These are phyloP conservation scores for Tuberolachnus salignus DNA, from an alignment of 2,888 invertebrate species.

Conservation along the genomic window DNA sequence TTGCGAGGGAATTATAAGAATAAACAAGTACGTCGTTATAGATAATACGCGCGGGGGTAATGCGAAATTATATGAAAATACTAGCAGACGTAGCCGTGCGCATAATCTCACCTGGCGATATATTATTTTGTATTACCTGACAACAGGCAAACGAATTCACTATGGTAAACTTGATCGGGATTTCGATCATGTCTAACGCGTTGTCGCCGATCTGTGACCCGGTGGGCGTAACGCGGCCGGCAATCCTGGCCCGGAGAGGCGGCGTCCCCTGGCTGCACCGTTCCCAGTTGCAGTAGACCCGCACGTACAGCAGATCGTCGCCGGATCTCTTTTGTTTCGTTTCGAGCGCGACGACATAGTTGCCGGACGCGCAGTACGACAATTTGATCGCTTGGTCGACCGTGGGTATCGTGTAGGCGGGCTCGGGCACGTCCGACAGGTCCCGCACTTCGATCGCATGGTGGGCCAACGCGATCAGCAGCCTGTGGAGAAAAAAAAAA, in stretches of 20 bases:
- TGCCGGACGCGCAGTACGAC: constrained; percentile 72
- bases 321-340: constrained; percentile 65
- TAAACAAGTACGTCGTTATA: too few relatives aligned
- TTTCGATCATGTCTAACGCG: constrained; percentile 74
- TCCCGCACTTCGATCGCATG: constrained; percentile 70
- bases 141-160: constrained; percentile 69
- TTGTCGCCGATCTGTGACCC: constrained; percentile 60
- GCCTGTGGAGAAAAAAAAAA: constrained; percentile 60
- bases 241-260: constrained; percentile 73
- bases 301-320: constrained; percentile 64
- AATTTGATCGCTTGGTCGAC: constrained; percentile 75
- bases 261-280: constrained; percentile 64
- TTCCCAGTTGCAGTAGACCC: constrained; percentile 79
- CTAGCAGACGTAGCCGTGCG: not conserved
- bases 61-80: too few relatives aligned
- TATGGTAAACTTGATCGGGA: constrained; percentile 69
- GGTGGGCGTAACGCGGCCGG: constrained; percentile 76
- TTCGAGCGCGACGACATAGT: constrained; percentile 73
- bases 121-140: constrained; percentile 62
- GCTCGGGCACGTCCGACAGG: constrained; percentile 63
- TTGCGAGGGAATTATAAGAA: not conserved
- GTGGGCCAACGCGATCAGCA: constrained; percentile 69
- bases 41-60: too few relatives aligned
- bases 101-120: constrained; percentile 60
- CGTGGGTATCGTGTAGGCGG: constrained; percentile 73